Evolutionary conservation across 2,113 vertebrate species (phyloP), one percentile per base, ranked within the genome.

Genomic region (Trichomycterus rosablanca): DNA sequence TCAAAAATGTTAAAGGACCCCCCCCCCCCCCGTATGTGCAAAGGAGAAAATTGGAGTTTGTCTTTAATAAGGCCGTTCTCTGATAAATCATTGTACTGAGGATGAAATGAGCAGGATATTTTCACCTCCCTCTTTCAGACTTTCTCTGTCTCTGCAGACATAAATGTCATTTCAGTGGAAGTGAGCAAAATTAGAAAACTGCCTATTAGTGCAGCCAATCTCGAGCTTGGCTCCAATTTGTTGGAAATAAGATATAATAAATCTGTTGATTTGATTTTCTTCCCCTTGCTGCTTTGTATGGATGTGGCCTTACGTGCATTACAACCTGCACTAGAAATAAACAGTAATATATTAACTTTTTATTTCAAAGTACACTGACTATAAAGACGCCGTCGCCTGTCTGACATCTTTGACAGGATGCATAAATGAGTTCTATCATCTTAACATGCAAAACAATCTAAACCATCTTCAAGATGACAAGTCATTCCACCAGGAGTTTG

Each of bases 11-110:
- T 22, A 81, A 85, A 60, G 70, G 10, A 12, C 39, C n/a, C 16
- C 68, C 37, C 16, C 68, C 35, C 62, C 23, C 68, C 78, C n/a
- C n/a, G n/a, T 78, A 78, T 73, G 46, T 82, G 58, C 5, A 61
- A 74, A 79, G 70, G 66, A 61, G 58, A 77, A 82, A 78, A 85
- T 78, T 78, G 66, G 70, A 77, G 66, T 68, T 63, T 63, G 42
- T 53, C 30, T 78, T 74, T 82, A 72, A 77, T 81, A 83, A 79
- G 79, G 72, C 43, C 39, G 56, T 43, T 67, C 67, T 64, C 67
- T 72, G 67, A 75, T 71, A 75, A 79, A 76, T 66, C 70, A 74
- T 63, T 78, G 67, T 74, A 74, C 66, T 68, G 58, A 63, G 45
- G 39, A 65, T 61, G 54, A 66, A 62, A 72, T 55, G 52, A 74